Evolutionary conservation across 2,113 vertebrate genomes (phyloP), one percentile per base, ranked within the genome.

Genomic region (Hemibagrus wyckioides): DNA sequence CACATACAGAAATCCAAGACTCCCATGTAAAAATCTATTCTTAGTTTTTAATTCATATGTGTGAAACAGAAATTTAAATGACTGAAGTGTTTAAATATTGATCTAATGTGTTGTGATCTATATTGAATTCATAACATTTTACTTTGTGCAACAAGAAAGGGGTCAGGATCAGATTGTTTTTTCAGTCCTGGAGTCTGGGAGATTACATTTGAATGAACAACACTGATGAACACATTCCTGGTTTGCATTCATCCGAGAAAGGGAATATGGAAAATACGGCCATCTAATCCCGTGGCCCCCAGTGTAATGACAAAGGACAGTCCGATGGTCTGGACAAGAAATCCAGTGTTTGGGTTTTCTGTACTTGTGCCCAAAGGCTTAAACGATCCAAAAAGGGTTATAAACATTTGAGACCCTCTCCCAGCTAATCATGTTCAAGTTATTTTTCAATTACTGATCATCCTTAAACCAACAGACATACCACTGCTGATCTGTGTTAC

Each of bases 221-320:
- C 41, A 41, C 23, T 15, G 56, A 81, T 71, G 77, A 86, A 50
- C 76, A 85, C 81, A 91, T 91, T 91, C 90, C 88, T 44, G 8
- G 48, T 73, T 86, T 85, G 59, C 86, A 85, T 33, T 87, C 84
- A 89, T 69, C 67, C 86, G 83, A 75, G 76, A 30, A 67, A 77
- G 17, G 25, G 82, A 84, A 90, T 76, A 89, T 50, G 39, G 67
- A 82, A 79, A 83, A 50, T 54, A 88, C 56, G 54, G 65, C 15
- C 86, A 69, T 73, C n/a, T 88, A 89, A 89, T 88, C 90, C 90
- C 79, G 83, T 77, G 80, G 52, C 65, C 36, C 56, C 59, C 33
- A 85, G 61, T 83, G 48, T 50, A 82, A 80, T 76, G 80, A 86
- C 84, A 86, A 88, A 61, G 33, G 71, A 83, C 59, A 41, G 33